These are phyloP conservation scores for Venusia cambrica DNA, from an alignment of 2,888 invertebrate species.

Conservation along the genomic window DNA sequence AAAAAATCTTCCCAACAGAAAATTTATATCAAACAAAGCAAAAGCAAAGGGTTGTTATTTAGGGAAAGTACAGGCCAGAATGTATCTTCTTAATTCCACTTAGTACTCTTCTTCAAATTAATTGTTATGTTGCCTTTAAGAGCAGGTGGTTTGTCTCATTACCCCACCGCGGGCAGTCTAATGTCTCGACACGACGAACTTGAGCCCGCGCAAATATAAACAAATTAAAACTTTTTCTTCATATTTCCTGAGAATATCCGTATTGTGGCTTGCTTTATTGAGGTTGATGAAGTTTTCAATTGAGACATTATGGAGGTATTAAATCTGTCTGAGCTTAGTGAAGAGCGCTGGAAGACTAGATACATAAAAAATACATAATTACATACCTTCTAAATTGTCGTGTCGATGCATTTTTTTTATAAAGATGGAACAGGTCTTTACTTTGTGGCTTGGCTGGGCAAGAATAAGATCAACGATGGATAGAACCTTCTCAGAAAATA, in stretches of 20 bases:
- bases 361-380: no score
- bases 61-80: slow-evolving; percentile 64
- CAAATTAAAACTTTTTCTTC: slow-evolving; percentile 78
- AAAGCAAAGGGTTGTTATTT: slow-evolving; percentile 77
- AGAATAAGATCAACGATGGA: no score
- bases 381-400: no score
- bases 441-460: no score
- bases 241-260: slow-evolving; percentile 57
- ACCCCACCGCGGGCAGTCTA: slow-evolving; percentile 63
- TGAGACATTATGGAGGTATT: slow-evolving; percentile 8
- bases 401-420: no score
- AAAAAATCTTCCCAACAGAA: no score
- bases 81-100: slow-evolving; percentile 76
- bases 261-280: slow-evolving; percentile 61
- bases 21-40: no score
- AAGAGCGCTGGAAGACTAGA: no score
- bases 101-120: slow-evolving; percentile 77
- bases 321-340: no score
- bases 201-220: slow-evolving; percentile 71
- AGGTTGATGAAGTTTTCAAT: slow-evolving; percentile 46
- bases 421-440: no score
- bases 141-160: slow-evolving; percentile 76
- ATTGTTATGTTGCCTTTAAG: slow-evolving; percentile 78
- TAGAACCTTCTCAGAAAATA: no score
- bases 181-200: slow-evolving; percentile 60